A percentile compares a stretch with the other conserved stretches of the same genome.
Conservation (phyloP, 2,797 vertebrate genomes). For the Natrix natrix region DNA sequence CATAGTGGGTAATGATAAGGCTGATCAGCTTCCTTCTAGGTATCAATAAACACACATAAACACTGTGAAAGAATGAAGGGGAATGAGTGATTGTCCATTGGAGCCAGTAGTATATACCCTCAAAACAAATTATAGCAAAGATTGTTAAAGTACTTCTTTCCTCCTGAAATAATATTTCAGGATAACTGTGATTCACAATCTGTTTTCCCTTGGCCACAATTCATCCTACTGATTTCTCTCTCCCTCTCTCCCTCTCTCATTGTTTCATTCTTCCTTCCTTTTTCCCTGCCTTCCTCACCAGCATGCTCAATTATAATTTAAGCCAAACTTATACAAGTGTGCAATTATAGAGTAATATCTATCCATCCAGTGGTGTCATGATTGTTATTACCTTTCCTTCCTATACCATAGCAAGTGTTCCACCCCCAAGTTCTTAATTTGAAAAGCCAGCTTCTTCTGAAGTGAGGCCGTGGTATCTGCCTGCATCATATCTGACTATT, state of each 20-base stretch:
- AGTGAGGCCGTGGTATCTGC: not conserved
- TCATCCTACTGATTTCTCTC: not conserved
- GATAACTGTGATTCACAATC: not conserved
- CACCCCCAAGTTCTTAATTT: not conserved
- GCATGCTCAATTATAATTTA: not conserved
- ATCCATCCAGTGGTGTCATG: no score
- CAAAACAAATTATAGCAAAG: not conserved
- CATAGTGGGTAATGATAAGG: not conserved
- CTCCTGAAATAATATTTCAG: not conserved
- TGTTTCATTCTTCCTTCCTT: no score
- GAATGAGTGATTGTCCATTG: not conserved
- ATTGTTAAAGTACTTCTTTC: not conserved
- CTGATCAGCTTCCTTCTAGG: slow-evolving; percentile 7
- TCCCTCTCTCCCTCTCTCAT: no score
- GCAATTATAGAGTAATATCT: not conserved
- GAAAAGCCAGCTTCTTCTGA: not conserved
- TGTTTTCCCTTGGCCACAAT: not conserved
- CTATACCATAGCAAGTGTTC: not conserved
- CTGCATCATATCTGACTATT: not conserved
- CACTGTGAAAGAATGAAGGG: not conserved
- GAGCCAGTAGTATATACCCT: not conserved
- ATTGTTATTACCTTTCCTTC: not conserved
- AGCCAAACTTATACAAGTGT: not conserved
- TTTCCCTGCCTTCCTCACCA: not conserved
- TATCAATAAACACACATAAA: slow-evolving; percentile 19